Conservation (phyloP, 1,140 invertebrate genomes). For the Zelostemma sp. region DNA sequence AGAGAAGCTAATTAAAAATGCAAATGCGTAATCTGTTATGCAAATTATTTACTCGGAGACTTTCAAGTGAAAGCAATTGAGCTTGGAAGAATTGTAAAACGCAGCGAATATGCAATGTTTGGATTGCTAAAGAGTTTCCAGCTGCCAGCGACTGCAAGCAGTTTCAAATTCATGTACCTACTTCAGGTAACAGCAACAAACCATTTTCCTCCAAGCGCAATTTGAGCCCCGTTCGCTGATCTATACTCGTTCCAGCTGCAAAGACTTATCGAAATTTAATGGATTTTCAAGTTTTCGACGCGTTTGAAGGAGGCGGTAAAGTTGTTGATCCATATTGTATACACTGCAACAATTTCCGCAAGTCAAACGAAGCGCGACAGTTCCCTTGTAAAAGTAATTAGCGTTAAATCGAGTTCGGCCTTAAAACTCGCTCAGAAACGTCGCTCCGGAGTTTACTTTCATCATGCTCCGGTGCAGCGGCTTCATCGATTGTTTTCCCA, state of each 20-base stretch:
- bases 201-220: no score
- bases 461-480: slow-evolving; percentile 43
- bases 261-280: slow-evolving; percentile 24
- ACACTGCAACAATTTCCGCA: slow-evolving; percentile 38
- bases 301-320: slow-evolving; percentile 1
- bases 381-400: slow-evolving; percentile 50
- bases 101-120: no score
- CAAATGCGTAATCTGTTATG: no score
- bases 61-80: no score
- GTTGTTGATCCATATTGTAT: slow-evolving; percentile 46
- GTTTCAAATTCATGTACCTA: no score
- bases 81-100: no score
- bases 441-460: slow-evolving; percentile 43
- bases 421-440: slow-evolving; percentile 43
- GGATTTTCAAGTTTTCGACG: slow-evolving; percentile 7
- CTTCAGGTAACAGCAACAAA: no score
- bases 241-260: not conserved
- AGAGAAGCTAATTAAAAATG: no score
- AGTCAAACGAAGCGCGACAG: slow-evolving; percentile 46
- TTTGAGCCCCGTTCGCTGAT: not conserved
- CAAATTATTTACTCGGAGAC: no score
- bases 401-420: slow-evolving; percentile 46
- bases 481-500: slow-evolving; percentile 49
- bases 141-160: no score
- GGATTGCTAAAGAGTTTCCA: no score